Evolutionary conservation across 2,888 invertebrate species (phyloP), one percentile per base, ranked within the genome.

Genomic region (Euplagia quadripunctaria): DNA sequence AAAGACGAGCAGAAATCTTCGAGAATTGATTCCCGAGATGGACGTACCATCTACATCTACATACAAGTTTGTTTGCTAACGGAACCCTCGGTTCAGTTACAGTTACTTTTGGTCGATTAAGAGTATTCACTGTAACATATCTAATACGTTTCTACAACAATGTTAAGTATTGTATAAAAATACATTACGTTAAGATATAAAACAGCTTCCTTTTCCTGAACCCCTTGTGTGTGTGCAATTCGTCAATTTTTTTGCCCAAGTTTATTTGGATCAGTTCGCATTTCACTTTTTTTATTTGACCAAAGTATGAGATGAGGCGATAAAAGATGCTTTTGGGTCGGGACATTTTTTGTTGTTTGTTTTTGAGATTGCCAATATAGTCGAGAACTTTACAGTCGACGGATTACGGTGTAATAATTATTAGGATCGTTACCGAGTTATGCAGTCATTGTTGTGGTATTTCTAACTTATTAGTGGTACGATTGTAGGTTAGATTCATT

Each of bases 221-320:
- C 66, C 31, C 46, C 20, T 41, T 69, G 12, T 64, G 64, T 64
- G 64, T 65, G 55, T 66, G 46, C 68, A 66, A 75, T 75, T 70
- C 69, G 72, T 70, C 68, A 71, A 31, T 52, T 75, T 75, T 75
- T 75, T 75, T 72, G 17, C 2, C 0, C 63, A 4, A 12, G 20
- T 73, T 42, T 42, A 63, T 61, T 72, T 52, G 42, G 31, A 11
- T 42, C 42, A 31, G 71, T 42, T 74, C 68, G 52, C 58, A 55
- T 68, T 71, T 67, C 64, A 64, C 61, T 14, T 74, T 75, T 75
- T 71, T 68, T 20, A 71, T 68, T 68, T 52, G 31, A 31, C 71
- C 51, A 43, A 70, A 64, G 68, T 71, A 43, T 58, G 51, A 71
- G 71, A 71, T 69, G 71, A 31, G 49, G 2, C 43, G 69, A 75